These are phyloP conservation scores for Acronicta aceris DNA, from an alignment of 2,888 invertebrate genomes.

Conservation along the genomic window DNA sequence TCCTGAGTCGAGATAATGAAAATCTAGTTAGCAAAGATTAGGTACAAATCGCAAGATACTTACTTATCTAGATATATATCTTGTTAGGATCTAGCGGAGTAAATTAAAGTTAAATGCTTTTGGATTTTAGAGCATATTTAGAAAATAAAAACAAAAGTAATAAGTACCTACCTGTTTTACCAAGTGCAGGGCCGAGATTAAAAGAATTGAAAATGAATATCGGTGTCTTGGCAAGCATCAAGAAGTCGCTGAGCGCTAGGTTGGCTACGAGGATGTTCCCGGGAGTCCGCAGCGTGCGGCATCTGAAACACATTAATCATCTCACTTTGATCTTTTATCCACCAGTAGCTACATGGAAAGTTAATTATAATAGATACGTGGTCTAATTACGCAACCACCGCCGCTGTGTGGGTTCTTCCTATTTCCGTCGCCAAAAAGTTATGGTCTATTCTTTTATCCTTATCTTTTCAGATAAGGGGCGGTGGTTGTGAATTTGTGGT, in stretches of 20 bases:
- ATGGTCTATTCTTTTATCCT: neutral
- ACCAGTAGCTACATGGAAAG: constrained; percentile 28
- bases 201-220: constrained; percentile 93
- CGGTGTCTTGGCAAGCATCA: constrained; percentile 92
- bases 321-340: constrained; percentile 47
- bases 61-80: too few species aligned
- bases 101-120: too few species aligned
- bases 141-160: neutral
- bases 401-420: neutral
- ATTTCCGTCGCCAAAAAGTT: neutral
- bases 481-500: too few species aligned
- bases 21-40: too few species aligned
- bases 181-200: constrained; percentile 92
- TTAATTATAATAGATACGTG: constrained; percentile 47
- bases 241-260: constrained; percentile 92
- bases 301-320: constrained; percentile 84
- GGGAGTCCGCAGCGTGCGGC: constrained; percentile 92
- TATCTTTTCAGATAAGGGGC: too few species aligned
- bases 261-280: constrained; percentile 93
- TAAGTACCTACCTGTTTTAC: constrained; percentile 92
- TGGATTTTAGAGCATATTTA: too few species aligned
- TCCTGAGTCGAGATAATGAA: too few species aligned
- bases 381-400: constrained; percentile 25
- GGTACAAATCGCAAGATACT: too few species aligned
- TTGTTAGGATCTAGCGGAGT: too few species aligned